A percentile compares a stretch with the other conserved stretches of the same genome.
Conservation (phyloP, 2,888 invertebrate species). For the Schrankia costaestrigalis region DNA sequence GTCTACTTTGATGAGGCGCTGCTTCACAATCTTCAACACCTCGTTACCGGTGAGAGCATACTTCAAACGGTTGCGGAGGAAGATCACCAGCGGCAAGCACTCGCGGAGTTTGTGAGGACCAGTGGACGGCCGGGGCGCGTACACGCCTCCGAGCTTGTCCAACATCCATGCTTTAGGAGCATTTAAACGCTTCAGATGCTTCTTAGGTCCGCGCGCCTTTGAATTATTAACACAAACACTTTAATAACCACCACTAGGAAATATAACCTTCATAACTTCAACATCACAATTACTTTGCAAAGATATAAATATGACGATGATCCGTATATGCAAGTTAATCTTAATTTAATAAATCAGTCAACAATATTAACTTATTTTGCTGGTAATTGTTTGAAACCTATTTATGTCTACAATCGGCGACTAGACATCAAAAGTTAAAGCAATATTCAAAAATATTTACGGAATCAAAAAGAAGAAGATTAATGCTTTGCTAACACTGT, state of each 20-base stretch:
- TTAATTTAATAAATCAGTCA: no score
- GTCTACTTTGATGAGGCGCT: conserved; percentile 98
- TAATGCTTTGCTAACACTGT: neutral
- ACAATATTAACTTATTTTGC: no score
- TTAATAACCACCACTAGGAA: neutral
- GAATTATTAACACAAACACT: conserved; percentile 32
- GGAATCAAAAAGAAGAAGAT: no score
- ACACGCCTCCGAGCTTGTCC: conserved; percentile 99
- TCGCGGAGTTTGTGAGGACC: conserved; percentile 99
- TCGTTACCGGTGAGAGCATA: conserved; percentile 98
- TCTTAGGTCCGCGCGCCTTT: conserved; percentile 99
- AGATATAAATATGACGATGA: no score
- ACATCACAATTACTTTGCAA: neutral
- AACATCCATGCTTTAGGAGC: conserved; percentile 99
- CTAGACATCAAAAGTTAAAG: no score
- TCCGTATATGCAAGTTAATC: no score
- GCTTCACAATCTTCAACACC: conserved; percentile 98
- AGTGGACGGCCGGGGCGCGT: conserved; percentile 97
- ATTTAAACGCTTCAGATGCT: conserved; percentile 99
- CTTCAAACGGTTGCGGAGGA: conserved; percentile 97
- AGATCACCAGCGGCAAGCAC: conserved; percentile 97
- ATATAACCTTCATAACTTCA: conserved; percentile 20
- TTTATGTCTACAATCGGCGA: no score
- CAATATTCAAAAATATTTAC: no score
- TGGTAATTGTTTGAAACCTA: no score